phyloP scores from a whole-genome alignment of 2,888 invertebrate genomes.

The Eupithecia subfuscata region DNA sequence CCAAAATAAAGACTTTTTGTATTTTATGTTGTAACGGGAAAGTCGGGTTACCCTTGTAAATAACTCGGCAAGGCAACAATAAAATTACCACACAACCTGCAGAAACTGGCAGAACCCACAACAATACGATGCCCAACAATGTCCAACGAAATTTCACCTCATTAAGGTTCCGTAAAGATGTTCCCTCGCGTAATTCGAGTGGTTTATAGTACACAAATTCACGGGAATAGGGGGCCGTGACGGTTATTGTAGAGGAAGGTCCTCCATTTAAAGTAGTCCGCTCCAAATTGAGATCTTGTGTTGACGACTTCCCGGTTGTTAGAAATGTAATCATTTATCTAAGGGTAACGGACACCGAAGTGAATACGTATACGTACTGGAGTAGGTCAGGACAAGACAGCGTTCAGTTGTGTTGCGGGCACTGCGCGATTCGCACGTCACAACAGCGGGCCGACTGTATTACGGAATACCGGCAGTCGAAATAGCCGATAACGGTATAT shows the following conservation, averaged over 20 bases:
- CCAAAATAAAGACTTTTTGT: too few relatives aligned
- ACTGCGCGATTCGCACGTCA: too few relatives aligned
- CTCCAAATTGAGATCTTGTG: background rate
- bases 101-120: background rate
- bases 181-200: background rate
- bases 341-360: background rate
- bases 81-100: background rate
- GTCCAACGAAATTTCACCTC: slow-evolving; percentile 12
- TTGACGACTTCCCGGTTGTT: background rate
- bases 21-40: background rate
- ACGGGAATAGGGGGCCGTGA: background rate
- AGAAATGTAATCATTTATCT: background rate
- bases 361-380: too few relatives aligned
- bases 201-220: slow-evolving; percentile 11
- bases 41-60: background rate
- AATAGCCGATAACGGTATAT: too few relatives aligned
- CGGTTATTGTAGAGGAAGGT: background rate
- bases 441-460: too few relatives aligned
- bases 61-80: background rate
- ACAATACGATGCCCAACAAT: background rate
- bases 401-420: too few relatives aligned
- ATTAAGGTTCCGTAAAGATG: slow-evolving; percentile 11
- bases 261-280: background rate
- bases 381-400: too few relatives aligned
- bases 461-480: too few relatives aligned